These are phyloP conservation scores for Euzophera pinguis DNA, from an alignment of 2,888 invertebrate species.

Conservation along the genomic window DNA sequence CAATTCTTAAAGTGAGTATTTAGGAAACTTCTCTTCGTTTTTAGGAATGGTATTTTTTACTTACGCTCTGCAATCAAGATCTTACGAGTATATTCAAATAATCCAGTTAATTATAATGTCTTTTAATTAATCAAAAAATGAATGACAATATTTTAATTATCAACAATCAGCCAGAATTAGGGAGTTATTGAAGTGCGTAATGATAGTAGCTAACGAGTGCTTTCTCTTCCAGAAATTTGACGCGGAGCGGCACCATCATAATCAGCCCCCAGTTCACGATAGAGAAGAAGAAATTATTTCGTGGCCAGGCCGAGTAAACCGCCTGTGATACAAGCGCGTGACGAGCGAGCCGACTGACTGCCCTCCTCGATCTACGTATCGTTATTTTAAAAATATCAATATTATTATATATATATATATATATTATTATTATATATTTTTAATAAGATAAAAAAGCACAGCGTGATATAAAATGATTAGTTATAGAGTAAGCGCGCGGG, in stretches of 20 bases:
- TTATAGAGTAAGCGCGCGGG: slow-evolving; percentile 61
- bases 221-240: slow-evolving; percentile 84
- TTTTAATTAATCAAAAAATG: no score
- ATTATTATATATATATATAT: slow-evolving; percentile 58
- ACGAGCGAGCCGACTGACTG: slow-evolving; percentile 72
- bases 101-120: background rate
- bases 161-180: background rate
- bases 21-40: no score
- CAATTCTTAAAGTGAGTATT: slow-evolving; percentile 92
- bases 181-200: background rate
- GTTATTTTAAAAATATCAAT: slow-evolving; percentile 79
- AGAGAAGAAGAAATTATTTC: slow-evolving; percentile 95
- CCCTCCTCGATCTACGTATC: slow-evolving; percentile 77
- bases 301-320: slow-evolving; percentile 82
- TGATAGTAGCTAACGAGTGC: slow-evolving; percentile 28
- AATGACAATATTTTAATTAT: no score
- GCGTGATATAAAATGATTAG: slow-evolving; percentile 80
- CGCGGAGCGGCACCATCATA: slow-evolving; percentile 91
- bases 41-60: no score
- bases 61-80: no score
- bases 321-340: slow-evolving; percentile 48
- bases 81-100: background rate
- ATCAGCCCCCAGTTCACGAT: slow-evolving; percentile 93
- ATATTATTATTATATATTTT: slow-evolving; percentile 75
- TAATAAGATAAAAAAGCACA: slow-evolving; percentile 78